Percentiles rank a stretch among this genome's conserved stretches.
phyloP scores from a whole-genome alignment of 2,113 vertebrate genomes.

The Poeciliopsis prolifica region DNA sequence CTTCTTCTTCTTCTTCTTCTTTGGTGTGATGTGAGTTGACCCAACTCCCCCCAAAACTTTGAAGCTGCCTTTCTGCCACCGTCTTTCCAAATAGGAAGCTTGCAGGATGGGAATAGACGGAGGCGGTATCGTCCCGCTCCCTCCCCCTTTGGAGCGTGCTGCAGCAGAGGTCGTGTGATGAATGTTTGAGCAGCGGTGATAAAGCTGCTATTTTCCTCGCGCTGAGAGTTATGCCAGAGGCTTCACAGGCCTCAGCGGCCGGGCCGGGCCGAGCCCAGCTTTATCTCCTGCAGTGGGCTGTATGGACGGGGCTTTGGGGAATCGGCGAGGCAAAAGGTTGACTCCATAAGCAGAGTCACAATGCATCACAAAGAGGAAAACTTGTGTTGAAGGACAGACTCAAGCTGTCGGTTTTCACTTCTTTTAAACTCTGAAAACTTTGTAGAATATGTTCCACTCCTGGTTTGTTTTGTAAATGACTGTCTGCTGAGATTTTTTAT shows the following conservation, averaged over 20 bases:
- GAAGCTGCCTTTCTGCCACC: constrained; percentile 72
- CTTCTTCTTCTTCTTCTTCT: constrained; percentile 24
- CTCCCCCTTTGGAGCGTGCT: constrained; percentile 54
- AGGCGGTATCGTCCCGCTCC: constrained; percentile 60
- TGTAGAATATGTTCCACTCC: constrained; percentile 12
- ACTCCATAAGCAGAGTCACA: constrained; percentile 38
- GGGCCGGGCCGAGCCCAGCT: constrained; percentile 55
- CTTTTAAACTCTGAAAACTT: constrained; percentile 24
- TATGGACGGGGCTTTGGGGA: constrained; percentile 59
- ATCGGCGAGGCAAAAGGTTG: constrained; percentile 52
- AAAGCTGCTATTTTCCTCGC: constrained; percentile 69
- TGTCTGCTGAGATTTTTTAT: background rate
- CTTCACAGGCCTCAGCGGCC: constrained; percentile 59
- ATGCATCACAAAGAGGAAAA: constrained; percentile 29
- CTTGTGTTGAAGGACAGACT: constrained; percentile 16
- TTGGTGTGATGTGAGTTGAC: constrained; percentile 27
- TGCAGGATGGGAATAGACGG: constrained; percentile 67
- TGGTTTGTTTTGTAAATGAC: background rate
- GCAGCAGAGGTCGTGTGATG: constrained; percentile 68
- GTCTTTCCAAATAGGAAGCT: constrained; percentile 67
- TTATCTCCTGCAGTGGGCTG: constrained; percentile 47
- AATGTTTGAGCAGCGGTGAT: constrained; percentile 75
- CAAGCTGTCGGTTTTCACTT: constrained; percentile 15
- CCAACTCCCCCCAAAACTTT: constrained; percentile 59
- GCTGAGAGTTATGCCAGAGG: constrained; percentile 77